Conservation (phyloP, 2,888 invertebrate species). For the Metellina segmentata region DNA sequence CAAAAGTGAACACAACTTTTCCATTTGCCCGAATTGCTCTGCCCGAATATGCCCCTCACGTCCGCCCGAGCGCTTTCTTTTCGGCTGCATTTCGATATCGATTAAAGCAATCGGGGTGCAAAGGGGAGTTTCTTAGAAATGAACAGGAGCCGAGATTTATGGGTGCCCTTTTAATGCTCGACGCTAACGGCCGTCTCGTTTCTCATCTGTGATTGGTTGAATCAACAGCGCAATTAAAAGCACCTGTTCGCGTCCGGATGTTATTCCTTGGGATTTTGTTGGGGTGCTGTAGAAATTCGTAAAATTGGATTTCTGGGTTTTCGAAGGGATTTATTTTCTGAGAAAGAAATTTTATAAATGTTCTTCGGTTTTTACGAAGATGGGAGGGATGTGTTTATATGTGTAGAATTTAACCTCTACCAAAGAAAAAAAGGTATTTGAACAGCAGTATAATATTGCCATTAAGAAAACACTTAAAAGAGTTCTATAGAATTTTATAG, state of each 20-base stretch:
- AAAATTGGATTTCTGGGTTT: too few relatives aligned
- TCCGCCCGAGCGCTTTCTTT: slow-evolving; percentile 4
- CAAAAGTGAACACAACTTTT: slow-evolving; percentile 34
- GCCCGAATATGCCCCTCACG: slow-evolving; percentile 27
- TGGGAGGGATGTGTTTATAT: too few relatives aligned
- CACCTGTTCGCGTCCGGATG: slow-evolving; percentile 33
- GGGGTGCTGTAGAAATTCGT: too few relatives aligned
- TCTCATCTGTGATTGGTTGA: slow-evolving; percentile 27
- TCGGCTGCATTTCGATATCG: slow-evolving; percentile 48
- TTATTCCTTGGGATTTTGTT: neutral
- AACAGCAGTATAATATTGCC: too few relatives aligned
- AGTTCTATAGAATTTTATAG: too few relatives aligned
- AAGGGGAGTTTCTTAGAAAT: slow-evolving; percentile 16
- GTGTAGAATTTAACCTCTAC: too few relatives aligned
- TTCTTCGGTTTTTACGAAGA: too few relatives aligned
- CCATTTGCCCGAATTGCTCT: slow-evolving; percentile 10
- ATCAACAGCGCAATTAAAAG: slow-evolving; percentile 53
- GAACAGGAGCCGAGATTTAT: slow-evolving; percentile 17
- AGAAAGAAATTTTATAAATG: too few relatives aligned
- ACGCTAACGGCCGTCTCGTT: slow-evolving; percentile 21
- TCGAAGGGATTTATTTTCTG: too few relatives aligned
- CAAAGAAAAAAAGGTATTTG: too few relatives aligned
- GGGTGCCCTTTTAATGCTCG: slow-evolving; percentile 5
- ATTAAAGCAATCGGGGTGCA: slow-evolving; percentile 41
- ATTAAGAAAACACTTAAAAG: too few relatives aligned